These are phyloP conservation scores for Polydrusus tereticollis DNA, from an alignment of 2,888 invertebrate genomes.

Conservation along the genomic window DNA sequence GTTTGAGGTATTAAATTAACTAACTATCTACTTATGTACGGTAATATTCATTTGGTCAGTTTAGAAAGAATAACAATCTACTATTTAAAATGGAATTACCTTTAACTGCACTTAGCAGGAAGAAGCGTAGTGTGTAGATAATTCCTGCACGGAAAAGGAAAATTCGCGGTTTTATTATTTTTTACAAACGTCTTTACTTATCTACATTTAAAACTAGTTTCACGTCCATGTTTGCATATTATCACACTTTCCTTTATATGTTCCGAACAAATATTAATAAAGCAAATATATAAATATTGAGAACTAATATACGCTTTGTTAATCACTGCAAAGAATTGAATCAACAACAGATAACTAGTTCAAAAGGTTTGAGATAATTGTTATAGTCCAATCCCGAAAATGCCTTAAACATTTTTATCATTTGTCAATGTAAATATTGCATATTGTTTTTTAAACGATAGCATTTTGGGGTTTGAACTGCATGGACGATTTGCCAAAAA, in stretches of 20 bases:
- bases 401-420: background rate
- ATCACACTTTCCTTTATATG: constrained; percentile 12
- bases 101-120: no score
- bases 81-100: no score
- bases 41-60: no score
- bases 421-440: background rate
- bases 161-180: background rate
- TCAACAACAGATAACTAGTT: constrained; percentile 1
- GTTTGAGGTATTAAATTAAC: no score
- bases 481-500: background rate
- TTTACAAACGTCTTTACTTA: background rate
- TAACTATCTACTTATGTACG: no score
- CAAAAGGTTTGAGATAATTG: background rate
- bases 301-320: constrained; percentile 12
- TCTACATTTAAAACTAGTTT: background rate
- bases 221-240: background rate
- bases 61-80: no score
- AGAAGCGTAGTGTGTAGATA: no score
- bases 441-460: background rate
- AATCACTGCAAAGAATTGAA: background rate
- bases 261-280: constrained; percentile 27
- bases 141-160: background rate
- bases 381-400: background rate
- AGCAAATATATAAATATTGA: constrained; percentile 32
- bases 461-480: background rate